Conservation (phyloP, 2,113 vertebrate species). For the Zonotrichia leucophrys region DNA sequence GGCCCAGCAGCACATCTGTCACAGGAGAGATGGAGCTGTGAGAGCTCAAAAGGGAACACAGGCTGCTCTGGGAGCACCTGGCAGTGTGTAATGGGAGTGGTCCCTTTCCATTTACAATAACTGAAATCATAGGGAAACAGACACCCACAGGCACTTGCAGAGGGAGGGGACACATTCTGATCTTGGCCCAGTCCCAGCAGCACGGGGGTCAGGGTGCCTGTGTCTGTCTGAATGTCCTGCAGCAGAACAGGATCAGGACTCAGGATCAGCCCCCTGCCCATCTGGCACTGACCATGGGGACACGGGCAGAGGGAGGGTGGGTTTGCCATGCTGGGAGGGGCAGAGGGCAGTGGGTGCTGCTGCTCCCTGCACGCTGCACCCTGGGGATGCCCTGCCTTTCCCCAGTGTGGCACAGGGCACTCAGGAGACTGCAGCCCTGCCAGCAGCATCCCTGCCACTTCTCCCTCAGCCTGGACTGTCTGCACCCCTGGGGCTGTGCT, state of each 20-base stretch:
- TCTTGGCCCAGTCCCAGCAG: background rate
- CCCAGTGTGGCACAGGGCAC: fast-evolving
- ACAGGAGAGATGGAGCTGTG: background rate
- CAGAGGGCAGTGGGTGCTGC: background rate
- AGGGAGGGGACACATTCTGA: background rate
- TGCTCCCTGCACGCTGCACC: fast-evolving
- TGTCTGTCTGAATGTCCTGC: background rate
- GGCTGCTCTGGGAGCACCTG: slow-evolving; percentile 43
- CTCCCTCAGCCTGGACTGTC: fast-evolving
- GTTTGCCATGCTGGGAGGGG: fast-evolving
- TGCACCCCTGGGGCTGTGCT: background rate
- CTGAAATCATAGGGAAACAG: fast-evolving
- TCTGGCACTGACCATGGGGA: fast-evolving
- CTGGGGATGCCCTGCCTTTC: background rate
- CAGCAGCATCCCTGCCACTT: background rate
- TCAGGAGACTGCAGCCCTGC: fast-evolving
- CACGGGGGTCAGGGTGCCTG: background rate
- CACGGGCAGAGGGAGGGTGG: fast-evolving
- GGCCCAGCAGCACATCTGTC: slow-evolving; percentile 20
- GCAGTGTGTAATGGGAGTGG: background rate
- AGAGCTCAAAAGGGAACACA: background rate
- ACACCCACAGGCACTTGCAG: fast-evolving
- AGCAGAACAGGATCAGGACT: fast-evolving
- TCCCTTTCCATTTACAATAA: fast-evolving
- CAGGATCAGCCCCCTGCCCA: fast-evolving